phyloP scores from a whole-genome alignment of 2,888 invertebrate species.

The Actias luna region DNA sequence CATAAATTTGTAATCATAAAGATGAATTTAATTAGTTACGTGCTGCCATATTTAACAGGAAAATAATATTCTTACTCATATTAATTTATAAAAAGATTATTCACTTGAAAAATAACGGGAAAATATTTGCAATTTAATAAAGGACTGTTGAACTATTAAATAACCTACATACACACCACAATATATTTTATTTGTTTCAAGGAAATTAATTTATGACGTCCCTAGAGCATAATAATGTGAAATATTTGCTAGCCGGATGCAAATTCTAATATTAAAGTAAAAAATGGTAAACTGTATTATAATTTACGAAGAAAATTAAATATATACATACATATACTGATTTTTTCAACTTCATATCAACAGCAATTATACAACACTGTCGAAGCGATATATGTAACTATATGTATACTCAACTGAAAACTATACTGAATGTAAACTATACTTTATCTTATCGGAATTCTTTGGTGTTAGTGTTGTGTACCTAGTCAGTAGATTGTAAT shows the following conservation, averaged over 20 bases:
- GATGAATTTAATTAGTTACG: not conserved
- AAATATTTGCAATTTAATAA: conserved; percentile 16
- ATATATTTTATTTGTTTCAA: not conserved
- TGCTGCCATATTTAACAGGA: conserved; percentile 8
- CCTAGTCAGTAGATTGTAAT: no score
- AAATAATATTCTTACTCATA: conserved; percentile 11
- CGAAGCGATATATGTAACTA: no score
- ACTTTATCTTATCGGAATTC: no score
- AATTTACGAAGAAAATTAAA: not conserved
- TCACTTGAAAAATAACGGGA: not conserved
- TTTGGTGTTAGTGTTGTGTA: no score
- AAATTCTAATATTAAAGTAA: not conserved
- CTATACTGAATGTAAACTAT: no score
- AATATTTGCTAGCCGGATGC: conserved; percentile 14
- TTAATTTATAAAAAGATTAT: conserved; percentile 4
- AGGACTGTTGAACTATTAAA: conserved; percentile 18
- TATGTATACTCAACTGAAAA: no score
- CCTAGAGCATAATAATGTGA: conserved; percentile 22
- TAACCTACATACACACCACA: conserved; percentile 19
- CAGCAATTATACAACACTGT: no score
- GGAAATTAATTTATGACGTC: conserved; percentile 52
- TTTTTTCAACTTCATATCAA: no score
- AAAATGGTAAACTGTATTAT: not conserved
- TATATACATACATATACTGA: not conserved
- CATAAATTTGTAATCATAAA: not conserved